Conservation (phyloP, 2,888 invertebrate genomes). For the Eumacrocentrus americanus region DNA sequence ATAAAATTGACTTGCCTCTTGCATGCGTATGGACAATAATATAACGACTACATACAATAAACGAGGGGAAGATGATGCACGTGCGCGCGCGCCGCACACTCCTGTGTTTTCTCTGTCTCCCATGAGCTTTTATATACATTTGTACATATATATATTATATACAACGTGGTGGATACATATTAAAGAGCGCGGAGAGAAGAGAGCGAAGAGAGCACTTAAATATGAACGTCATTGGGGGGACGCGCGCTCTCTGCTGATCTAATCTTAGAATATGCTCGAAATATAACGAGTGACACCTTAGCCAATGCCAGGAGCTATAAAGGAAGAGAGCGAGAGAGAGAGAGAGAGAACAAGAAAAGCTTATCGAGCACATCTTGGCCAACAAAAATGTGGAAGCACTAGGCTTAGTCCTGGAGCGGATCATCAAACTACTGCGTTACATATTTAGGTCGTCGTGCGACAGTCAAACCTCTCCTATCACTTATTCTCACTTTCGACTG, state of each 20-base stretch:
- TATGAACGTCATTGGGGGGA: constrained; percentile 36
- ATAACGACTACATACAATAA: background rate
- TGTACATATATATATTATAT: constrained; percentile 6
- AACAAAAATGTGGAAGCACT: constrained; percentile 11
- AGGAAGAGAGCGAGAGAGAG: constrained; percentile 17
- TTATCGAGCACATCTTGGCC: too few relatives aligned
- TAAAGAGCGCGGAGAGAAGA: constrained; percentile 1
- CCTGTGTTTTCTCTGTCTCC: background rate
- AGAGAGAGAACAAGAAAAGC: too few relatives aligned
- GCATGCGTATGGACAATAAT: background rate
- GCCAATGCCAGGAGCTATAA: constrained; percentile 36
- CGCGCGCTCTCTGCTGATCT: constrained; percentile 45
- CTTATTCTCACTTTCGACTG: too few relatives aligned
- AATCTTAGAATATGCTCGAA: constrained; percentile 58
- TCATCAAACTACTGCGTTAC: too few relatives aligned
- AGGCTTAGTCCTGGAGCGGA: too few relatives aligned
- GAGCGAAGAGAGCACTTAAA: constrained; percentile 4
- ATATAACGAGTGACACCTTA: constrained; percentile 56
- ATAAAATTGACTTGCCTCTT: background rate
- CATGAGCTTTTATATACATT: background rate
- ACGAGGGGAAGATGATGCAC: background rate
- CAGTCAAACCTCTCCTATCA: too few relatives aligned
- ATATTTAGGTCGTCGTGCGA: too few relatives aligned
- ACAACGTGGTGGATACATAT: background rate
- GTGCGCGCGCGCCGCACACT: background rate